Evolutionary conservation across 2,888 invertebrate genomes (phyloP).

Genomic region (Drosophila rubida): DNA sequence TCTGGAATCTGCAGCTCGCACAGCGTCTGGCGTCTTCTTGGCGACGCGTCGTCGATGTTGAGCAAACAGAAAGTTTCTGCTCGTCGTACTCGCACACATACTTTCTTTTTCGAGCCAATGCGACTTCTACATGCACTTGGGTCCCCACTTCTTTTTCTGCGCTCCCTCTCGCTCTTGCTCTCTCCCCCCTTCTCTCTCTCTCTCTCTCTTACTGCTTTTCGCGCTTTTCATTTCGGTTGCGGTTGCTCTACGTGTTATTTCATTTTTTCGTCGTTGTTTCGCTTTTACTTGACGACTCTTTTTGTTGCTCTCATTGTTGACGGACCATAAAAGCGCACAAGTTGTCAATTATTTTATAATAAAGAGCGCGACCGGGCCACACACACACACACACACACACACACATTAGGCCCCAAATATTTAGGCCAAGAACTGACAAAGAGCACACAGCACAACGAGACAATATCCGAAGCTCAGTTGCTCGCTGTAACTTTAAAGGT

Average conservation of each 20-base stretch:
- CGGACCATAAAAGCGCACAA: constrained; percentile 57
- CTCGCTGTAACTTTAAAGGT: constrained; percentile 22
- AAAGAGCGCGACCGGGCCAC: constrained; percentile 49
- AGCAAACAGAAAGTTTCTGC: constrained; percentile 59
- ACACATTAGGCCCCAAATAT: constrained; percentile 58
- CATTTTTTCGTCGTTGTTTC: constrained; percentile 33
- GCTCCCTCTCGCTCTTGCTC: background rate
- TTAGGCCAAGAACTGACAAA: constrained; percentile 73
- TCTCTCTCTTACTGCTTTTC: constrained; percentile 34
- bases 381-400: no score
- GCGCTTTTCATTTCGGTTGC: constrained; percentile 60
- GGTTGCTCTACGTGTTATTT: constrained; percentile 32
- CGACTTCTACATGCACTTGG: constrained; percentile 60
- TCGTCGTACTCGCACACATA: constrained; percentile 41
- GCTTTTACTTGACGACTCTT: constrained; percentile 65
- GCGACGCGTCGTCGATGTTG: constrained; percentile 10
- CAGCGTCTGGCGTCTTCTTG: constrained; percentile 13
- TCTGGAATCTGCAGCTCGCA: background rate
- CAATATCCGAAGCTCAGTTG: constrained; percentile 8
- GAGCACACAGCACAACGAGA: constrained; percentile 24
- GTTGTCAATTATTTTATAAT: constrained; percentile 79
- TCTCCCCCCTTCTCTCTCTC: background rate
- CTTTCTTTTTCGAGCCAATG: constrained; percentile 68
- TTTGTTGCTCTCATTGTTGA: constrained; percentile 62
- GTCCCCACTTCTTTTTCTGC: constrained; percentile 13